Evolutionary conservation across 2,888 invertebrate genomes (phyloP), one percentile per base, ranked within the genome.

Genomic region (Lasioglossum lativentre): DNA sequence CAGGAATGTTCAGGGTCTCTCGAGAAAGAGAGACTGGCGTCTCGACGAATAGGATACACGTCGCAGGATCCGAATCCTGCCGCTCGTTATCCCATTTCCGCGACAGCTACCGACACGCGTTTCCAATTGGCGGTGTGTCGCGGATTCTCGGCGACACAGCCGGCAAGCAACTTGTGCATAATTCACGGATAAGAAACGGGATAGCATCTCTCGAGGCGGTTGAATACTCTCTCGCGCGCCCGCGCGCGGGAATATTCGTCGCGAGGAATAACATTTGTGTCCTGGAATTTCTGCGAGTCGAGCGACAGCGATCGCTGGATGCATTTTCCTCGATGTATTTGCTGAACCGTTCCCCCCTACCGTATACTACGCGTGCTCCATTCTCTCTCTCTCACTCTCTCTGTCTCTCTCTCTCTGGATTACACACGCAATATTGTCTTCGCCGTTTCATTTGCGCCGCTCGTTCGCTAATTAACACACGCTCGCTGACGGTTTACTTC

Each of bases 81-180:
- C 6, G 66, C 80, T 88, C 82, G 84, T 82, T 84, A 82, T 78
- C 82, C 78, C 52, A 78, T 84, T 85, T 82, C 72, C 56, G 16
- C 38, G 82, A 82, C 82, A 78, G 73, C 16, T 59, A 78, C 38
- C 38, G 59, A 59, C 78, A 72, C 76, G 70, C 42, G 63, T 47
- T 30, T 34, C n/a, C 63, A n/a, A 45, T 52, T 63, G 59, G 19
- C 30, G 30, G 63, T 42, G 42, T 40, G 42, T 42, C 52, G 63
- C 34, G 42, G 59, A 71, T 75, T 63, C 40, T 52, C n/a, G 5
- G 10, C 47, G 19, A 40, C 45, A 47, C 52, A 34, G 52, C 27
- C 45, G 34, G 16, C 47, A 27, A 56, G 42, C 73, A 79, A 74
- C 68, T 82, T 74, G 82, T 23, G 73, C 79, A 79, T 82, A 80